phyloP scores from a whole-genome alignment of 2,888 invertebrate genomes.

The Notodonta ziczac region DNA sequence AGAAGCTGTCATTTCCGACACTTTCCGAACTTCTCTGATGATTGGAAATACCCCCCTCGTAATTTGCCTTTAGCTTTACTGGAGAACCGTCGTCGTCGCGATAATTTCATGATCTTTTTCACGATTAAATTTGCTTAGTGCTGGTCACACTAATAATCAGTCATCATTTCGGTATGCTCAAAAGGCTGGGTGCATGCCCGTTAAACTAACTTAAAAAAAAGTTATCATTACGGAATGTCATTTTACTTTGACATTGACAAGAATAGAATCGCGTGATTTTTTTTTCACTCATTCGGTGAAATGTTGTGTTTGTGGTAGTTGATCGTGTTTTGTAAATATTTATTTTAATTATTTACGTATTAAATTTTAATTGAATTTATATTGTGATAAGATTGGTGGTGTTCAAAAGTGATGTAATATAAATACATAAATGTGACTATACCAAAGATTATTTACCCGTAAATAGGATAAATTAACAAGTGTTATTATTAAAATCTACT shows the following conservation, averaged over 20 bases:
- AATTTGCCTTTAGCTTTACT: too few relatives aligned
- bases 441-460: slow-evolving; percentile 8
- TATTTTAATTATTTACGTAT: slow-evolving; percentile 22
- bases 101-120: too few relatives aligned
- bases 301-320: slow-evolving; percentile 3
- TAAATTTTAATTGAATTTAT: slow-evolving; percentile 13
- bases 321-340: slow-evolving; percentile 19
- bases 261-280: background rate
- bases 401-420: slow-evolving; percentile 14
- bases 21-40: too few relatives aligned
- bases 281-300: slow-evolving; percentile 9
- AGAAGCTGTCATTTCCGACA: too few relatives aligned
- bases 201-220: too few relatives aligned
- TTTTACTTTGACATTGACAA: slow-evolving; percentile 7
- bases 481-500: slow-evolving; percentile 18
- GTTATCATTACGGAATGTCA: too few relatives aligned
- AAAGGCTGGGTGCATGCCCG: too few relatives aligned
- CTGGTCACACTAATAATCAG: too few relatives aligned
- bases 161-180: too few relatives aligned
- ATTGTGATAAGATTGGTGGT: slow-evolving; percentile 8
- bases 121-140: too few relatives aligned
- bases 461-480: slow-evolving; percentile 20
- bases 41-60: too few relatives aligned
- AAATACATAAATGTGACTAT: slow-evolving; percentile 16
- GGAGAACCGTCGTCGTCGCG: too few relatives aligned